phyloP scores from a whole-genome alignment of 2,113 vertebrate genomes.

The Carassius gibelio region DNA sequence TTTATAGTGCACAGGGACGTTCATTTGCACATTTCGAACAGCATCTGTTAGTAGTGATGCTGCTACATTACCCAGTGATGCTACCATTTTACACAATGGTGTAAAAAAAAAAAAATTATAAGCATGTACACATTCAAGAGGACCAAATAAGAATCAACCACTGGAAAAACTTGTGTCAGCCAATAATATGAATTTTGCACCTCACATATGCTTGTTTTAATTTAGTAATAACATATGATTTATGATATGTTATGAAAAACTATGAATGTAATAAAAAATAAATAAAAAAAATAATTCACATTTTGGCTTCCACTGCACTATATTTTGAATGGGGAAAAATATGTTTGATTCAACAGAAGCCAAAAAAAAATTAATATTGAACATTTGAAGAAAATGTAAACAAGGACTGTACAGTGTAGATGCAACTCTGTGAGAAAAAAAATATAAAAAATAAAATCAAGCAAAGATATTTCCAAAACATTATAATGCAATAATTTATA shows the following conservation, averaged over 20 bases:
- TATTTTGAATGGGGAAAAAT: constrained; percentile 28
- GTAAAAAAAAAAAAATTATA: no score
- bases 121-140: no score
- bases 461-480: neutral
- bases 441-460: no score
- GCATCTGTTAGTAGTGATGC: no score
- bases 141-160: no score
- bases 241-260: no score
- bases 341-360: constrained; percentile 68
- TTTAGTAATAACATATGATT: no score
- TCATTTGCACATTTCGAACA: no score
- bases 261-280: neutral
- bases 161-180: neutral
- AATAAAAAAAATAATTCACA: no score
- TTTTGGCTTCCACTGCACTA: neutral
- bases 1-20: no score
- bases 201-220: neutral
- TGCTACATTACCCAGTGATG: no score
- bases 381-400: constrained; percentile 55
- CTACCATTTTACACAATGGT: no score
- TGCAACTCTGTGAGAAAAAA: neutral
- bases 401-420: neutral
- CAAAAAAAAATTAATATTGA: constrained; percentile 65
- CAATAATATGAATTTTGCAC: neutral
- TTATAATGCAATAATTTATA: neutral